Percentiles rank a stretch among this genome's conserved stretches.
phyloP scores from a whole-genome alignment of 1,140 invertebrate genomes.

The Prorops nasuta region DNA sequence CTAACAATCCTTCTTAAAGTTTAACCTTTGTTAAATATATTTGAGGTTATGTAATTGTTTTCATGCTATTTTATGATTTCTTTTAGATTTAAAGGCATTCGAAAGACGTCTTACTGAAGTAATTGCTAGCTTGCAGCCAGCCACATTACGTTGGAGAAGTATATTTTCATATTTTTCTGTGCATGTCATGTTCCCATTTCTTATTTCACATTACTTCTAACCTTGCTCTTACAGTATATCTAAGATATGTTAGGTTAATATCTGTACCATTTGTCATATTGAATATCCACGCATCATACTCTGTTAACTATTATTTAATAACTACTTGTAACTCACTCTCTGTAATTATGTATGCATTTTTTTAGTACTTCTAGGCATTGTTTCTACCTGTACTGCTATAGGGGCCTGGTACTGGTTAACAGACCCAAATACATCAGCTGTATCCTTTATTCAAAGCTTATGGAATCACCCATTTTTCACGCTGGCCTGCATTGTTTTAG shows the following conservation, averaged over 20 bases:
- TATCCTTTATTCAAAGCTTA: conserved; percentile 87
- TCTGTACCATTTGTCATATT: too few relatives aligned
- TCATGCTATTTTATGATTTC: conserved; percentile 16
- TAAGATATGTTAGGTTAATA: too few relatives aligned
- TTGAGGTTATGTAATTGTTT: conserved; percentile 15
- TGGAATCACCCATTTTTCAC: conserved; percentile 96
- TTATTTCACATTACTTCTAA: neutral
- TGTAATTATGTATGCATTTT: conserved; percentile 29
- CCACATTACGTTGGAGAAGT: conserved; percentile 92
- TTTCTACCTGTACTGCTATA: conserved; percentile 85
- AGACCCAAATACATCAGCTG: conserved; percentile 84
- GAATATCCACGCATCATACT: too few relatives aligned
- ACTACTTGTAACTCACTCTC: too few relatives aligned
- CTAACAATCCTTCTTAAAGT: conserved; percentile 1
- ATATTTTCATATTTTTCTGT: conserved; percentile 40
- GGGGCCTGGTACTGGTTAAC: conserved; percentile 93
- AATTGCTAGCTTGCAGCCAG: conserved; percentile 88
- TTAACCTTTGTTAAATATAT: conserved; percentile 4
- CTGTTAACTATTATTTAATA: too few relatives aligned
- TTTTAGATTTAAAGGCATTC: conserved; percentile 94
- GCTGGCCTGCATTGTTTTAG: conserved; percentile 80
- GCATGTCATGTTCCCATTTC: neutral
- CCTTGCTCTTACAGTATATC: neutral
- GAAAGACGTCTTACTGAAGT: conserved; percentile 94
- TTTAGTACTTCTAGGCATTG: conserved; percentile 80